Conservation (phyloP, 2,113 vertebrate genomes). For the Percina caprodes region DNA sequence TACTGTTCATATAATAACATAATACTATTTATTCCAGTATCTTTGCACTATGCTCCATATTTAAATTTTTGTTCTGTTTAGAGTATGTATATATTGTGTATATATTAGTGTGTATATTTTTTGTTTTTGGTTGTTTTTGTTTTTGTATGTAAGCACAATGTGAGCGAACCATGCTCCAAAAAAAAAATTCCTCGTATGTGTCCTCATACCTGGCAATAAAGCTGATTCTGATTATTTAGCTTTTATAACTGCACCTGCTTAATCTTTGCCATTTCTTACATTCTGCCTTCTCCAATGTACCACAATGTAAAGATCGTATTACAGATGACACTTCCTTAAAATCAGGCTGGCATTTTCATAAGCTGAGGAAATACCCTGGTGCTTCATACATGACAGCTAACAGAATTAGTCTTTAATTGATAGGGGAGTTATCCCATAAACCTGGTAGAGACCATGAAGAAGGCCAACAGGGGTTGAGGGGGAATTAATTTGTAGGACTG, state of each 20-base stretch:
- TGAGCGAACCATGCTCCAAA: too few species aligned
- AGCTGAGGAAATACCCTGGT: conserved; percentile 44
- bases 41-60: too few species aligned
- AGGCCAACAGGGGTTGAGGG: conserved; percentile 44
- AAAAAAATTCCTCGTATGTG: too few species aligned
- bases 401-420: conserved; percentile 68
- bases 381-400: conserved; percentile 61
- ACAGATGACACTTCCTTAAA: conserved; percentile 36
- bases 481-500: conserved; percentile 51
- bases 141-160: too few species aligned
- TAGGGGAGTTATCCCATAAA: conserved; percentile 48
- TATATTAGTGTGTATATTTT: too few species aligned
- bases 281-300: background rate
- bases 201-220: too few species aligned
- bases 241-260: background rate
- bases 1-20: too few species aligned
- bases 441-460: conserved; percentile 38
- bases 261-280: background rate
- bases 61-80: too few species aligned
- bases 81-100: too few species aligned
- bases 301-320: conserved; percentile 7
- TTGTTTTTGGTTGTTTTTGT: too few species aligned
- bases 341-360: conserved; percentile 53
- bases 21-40: too few species aligned
- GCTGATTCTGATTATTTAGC: too few species aligned